A percentile compares a stretch with the other conserved stretches of the same genome.
These are phyloP conservation scores for Telmatochromis sp. DNA, from an alignment of 2,113 vertebrate genomes.

Conservation along the genomic window DNA sequence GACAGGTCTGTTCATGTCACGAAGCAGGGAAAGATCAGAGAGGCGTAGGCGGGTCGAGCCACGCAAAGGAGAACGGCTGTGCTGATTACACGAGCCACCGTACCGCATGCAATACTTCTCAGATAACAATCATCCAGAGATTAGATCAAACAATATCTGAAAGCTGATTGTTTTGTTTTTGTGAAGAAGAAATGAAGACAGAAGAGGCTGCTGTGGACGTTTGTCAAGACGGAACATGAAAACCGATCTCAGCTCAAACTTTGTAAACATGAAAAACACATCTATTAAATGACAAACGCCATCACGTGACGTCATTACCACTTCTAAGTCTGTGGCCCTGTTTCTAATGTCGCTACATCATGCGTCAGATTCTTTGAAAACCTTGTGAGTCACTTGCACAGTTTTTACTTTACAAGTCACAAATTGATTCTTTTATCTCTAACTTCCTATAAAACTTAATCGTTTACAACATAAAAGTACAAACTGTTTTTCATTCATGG, in stretches of 20 bases:
- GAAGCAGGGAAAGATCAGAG: neutral
- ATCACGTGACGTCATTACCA: neutral
- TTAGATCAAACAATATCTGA: neutral
- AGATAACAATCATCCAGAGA: neutral
- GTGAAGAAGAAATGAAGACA: neutral
- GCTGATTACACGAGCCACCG: neutral
- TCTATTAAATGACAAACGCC: neutral
- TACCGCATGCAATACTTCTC: neutral
- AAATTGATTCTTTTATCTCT: neutral
- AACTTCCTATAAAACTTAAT: neutral
- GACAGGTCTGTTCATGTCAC: constrained; percentile 33
- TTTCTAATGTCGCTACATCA: neutral
- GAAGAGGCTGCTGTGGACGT: neutral
- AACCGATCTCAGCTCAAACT: neutral
- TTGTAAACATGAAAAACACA: neutral
- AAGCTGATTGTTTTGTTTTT: fast-evolving
- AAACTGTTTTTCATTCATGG: neutral
- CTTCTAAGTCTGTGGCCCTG: neutral
- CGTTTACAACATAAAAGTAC: neutral
- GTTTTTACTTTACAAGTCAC: neutral
- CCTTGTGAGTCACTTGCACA: neutral
- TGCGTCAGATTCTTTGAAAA: neutral
- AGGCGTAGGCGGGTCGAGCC: neutral
- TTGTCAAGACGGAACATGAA: neutral
- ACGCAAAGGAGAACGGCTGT: constrained; percentile 5